Conservation (phyloP, 2,888 invertebrate genomes). For the Trachelus troglodyta region DNA sequence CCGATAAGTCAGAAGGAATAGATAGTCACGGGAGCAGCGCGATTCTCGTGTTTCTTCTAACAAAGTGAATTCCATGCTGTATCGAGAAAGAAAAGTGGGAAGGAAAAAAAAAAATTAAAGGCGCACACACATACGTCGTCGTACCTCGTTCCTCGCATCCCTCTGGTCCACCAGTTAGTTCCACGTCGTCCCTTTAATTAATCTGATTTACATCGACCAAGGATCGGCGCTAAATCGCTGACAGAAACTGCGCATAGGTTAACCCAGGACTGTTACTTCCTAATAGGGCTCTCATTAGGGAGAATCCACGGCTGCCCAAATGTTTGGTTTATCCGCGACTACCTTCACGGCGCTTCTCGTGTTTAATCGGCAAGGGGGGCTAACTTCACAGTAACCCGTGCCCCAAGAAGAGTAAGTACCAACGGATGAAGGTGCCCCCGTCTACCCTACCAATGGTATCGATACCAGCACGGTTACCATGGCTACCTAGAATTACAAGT, state of each 20-base stretch:
- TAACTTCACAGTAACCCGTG: too few relatives aligned
- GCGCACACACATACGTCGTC: not conserved
- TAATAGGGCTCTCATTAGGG: slow-evolving; percentile 63
- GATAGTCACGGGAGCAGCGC: not conserved
- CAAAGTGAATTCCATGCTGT: slow-evolving; percentile 38
- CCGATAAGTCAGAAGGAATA: too few relatives aligned
- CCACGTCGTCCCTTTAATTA: slow-evolving; percentile 50
- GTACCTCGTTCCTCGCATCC: not conserved
- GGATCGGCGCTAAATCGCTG: slow-evolving; percentile 39
- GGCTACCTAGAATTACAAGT: too few relatives aligned
- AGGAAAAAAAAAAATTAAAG: slow-evolving; percentile 6
- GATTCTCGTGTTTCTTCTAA: slow-evolving; percentile 17
- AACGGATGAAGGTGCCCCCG: too few relatives aligned
- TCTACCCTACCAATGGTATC: too few relatives aligned
- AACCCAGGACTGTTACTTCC: slow-evolving; percentile 51
- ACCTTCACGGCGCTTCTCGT: slow-evolving; percentile 1
- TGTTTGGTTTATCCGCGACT: slow-evolving; percentile 22
- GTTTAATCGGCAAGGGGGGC: not conserved
- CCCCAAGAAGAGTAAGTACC: too few relatives aligned
- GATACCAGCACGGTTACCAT: too few relatives aligned
- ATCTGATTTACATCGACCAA: slow-evolving; percentile 58
- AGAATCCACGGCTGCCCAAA: slow-evolving; percentile 44
- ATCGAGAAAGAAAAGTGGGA: slow-evolving; percentile 4
- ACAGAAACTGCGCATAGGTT: slow-evolving; percentile 42
- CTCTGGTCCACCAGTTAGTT: not conserved